phyloP scores from a whole-genome alignment of 2,888 invertebrate genomes.

The Megamerina dolium region DNA sequence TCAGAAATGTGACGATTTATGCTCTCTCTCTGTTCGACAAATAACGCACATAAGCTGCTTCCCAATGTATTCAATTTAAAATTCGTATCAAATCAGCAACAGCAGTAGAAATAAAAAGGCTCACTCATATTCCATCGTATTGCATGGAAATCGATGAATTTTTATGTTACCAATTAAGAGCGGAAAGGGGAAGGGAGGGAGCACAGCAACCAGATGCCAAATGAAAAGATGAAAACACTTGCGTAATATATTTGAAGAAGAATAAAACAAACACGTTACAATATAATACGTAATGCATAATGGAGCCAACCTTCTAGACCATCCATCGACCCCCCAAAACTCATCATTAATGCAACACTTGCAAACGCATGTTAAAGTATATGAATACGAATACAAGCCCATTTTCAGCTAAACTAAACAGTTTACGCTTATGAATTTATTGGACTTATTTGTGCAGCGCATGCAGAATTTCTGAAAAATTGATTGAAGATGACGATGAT shows the following conservation, averaged over 20 bases:
- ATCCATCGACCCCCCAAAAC: too few species aligned
- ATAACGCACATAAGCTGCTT: slow-evolving; percentile 3
- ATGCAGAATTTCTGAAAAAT: slow-evolving; percentile 3
- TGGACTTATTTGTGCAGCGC: slow-evolving; percentile 4
- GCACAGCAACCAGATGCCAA: too few species aligned
- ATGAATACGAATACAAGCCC: too few species aligned
- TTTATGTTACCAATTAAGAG: not conserved
- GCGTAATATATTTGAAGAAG: too few species aligned
- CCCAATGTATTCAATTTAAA: slow-evolving; percentile 8
- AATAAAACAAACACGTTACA: too few species aligned
- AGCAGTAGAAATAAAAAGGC: not conserved
- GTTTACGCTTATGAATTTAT: slow-evolving; percentile 5
- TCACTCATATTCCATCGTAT: not conserved
- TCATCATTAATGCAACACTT: too few species aligned
- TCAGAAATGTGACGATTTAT: slow-evolving; percentile 4
- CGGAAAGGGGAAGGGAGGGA: too few species aligned
- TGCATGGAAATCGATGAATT: slow-evolving; percentile 2
- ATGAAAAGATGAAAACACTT: too few species aligned
- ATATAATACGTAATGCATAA: too few species aligned
- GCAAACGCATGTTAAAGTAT: too few species aligned
- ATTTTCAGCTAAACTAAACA: slow-evolving; percentile 1
- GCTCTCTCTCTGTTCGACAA: not conserved
- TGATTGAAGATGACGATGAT: not conserved
- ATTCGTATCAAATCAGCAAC: slow-evolving; percentile 2
- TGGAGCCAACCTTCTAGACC: too few species aligned